These are phyloP conservation scores for Taenioides sp. DNA, from an alignment of 2,797 vertebrate species.

Conservation along the genomic window DNA sequence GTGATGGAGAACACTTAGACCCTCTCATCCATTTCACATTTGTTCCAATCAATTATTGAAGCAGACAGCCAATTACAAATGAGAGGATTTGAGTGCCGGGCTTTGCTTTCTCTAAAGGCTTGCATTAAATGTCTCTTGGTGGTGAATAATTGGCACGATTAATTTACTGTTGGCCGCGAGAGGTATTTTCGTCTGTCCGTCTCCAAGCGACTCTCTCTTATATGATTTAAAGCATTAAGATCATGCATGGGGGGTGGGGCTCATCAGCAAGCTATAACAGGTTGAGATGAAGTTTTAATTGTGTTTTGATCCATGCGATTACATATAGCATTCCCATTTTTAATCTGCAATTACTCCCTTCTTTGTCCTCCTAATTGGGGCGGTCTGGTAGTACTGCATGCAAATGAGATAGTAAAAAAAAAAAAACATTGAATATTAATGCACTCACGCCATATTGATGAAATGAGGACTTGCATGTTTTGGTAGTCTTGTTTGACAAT, in stretches of 20 bases:
- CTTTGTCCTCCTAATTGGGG: slow-evolving; percentile 72
- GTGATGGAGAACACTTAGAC: slow-evolving; percentile 83
- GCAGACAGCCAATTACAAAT: slow-evolving; percentile 85
- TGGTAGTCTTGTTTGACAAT: slow-evolving; percentile 58
- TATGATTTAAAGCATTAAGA: slow-evolving; percentile 79
- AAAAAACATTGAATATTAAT: slow-evolving; percentile 56
- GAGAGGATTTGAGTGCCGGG: slow-evolving; percentile 81
- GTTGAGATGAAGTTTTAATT: slow-evolving; percentile 79
- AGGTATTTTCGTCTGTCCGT: slow-evolving; percentile 77
- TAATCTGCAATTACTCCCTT: slow-evolving; percentile 78
- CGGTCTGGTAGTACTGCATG: slow-evolving; percentile 62
- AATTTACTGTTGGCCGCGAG: slow-evolving; percentile 80
- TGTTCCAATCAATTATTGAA: slow-evolving; percentile 88
- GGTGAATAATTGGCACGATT: slow-evolving; percentile 83
- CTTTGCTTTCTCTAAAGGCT: slow-evolving; percentile 80
- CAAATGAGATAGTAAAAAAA: slow-evolving; percentile 55
- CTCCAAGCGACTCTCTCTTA: slow-evolving; percentile 68
- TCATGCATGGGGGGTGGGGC: slow-evolving; percentile 45
- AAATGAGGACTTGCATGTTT: slow-evolving; percentile 43
- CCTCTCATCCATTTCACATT: slow-evolving; percentile 85
- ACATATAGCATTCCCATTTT: slow-evolving; percentile 71
- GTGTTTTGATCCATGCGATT: slow-evolving; percentile 81
- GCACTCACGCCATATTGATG: slow-evolving; percentile 53
- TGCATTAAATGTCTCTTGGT: slow-evolving; percentile 77
- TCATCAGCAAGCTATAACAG: slow-evolving; percentile 66